These are phyloP conservation scores for Rhynchomys soricoides DNA, from an alignment of 2,113 vertebrate genomes.

Conservation along the genomic window DNA sequence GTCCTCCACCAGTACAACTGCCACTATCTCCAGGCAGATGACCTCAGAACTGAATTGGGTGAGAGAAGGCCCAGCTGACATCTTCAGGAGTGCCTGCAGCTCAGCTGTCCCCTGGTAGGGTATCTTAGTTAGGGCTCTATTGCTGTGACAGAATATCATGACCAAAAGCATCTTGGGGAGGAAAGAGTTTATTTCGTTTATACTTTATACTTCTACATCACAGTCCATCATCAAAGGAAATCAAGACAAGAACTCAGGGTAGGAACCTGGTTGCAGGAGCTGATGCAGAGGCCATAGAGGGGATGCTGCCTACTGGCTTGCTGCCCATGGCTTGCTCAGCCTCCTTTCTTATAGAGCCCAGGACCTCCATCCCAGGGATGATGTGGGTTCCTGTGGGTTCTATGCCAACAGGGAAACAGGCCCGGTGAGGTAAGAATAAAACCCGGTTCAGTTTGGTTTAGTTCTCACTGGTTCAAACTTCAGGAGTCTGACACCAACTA, in stretches of 20 bases:
- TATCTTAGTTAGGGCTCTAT: not conserved
- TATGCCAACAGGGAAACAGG: not conserved
- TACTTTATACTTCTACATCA: too few relatives aligned
- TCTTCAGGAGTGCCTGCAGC: not conserved
- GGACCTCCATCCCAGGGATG: not conserved
- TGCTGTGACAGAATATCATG: not conserved
- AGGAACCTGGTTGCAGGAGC: not conserved
- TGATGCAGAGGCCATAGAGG: too few relatives aligned
- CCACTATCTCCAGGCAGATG: not conserved
- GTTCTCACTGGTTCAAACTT: not conserved
- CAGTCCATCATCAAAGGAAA: too few relatives aligned
- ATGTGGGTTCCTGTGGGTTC: not conserved
- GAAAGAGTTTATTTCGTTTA: too few relatives aligned
- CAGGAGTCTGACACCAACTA: not conserved
- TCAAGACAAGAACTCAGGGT: too few relatives aligned
- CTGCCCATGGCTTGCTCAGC: not conserved
- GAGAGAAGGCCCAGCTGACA: not conserved
- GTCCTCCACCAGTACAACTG: not conserved
- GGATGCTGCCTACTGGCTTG: not conserved
- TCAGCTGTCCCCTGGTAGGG: not conserved
- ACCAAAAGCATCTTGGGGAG: not conserved
- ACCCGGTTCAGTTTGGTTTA: not conserved
- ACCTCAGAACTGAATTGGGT: not conserved
- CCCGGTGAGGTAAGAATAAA: not conserved
- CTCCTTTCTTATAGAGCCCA: not conserved